phyloP scores from a whole-genome alignment of 2,888 invertebrate species.

The Lasioglossum villosulum region DNA sequence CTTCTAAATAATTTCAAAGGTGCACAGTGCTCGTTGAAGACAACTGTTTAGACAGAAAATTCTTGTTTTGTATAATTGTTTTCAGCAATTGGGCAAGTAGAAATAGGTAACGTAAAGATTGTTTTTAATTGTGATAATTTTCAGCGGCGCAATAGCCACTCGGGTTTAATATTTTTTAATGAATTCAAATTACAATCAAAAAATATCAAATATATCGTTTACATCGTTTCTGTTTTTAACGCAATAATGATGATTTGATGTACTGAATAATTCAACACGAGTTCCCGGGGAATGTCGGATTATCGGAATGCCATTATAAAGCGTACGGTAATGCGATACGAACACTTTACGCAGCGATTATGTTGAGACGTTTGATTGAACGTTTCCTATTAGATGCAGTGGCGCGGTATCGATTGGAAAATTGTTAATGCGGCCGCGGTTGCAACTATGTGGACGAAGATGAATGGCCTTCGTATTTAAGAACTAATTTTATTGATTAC shows the following conservation, averaged over 20 bases:
- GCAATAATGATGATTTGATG: not conserved
- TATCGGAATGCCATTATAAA: not conserved
- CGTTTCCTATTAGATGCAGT: constrained; percentile 1
- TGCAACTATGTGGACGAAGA: constrained; percentile 8
- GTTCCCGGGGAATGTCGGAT: not conserved
- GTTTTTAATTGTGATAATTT: not conserved
- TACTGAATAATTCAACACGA: not conserved
- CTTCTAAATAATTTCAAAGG: not conserved
- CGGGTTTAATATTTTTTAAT: not conserved
- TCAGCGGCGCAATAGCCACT: too few species aligned
- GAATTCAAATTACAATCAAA: not conserved
- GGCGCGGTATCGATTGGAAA: constrained; percentile 10
- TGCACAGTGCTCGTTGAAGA: too few species aligned
- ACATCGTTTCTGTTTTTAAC: not conserved
- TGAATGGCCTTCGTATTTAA: not conserved
- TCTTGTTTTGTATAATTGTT: too few species aligned
- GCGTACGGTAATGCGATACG: not conserved
- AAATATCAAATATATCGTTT: not conserved
- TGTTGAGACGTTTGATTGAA: constrained; percentile 2
- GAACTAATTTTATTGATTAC: constrained; percentile 12
- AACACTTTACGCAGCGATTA: not conserved
- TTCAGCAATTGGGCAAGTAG: not conserved
- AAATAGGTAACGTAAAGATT: not conserved
- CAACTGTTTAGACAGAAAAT: too few species aligned
- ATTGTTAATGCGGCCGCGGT: constrained; percentile 13